Evolutionary conservation across 2,113 vertebrate genomes (phyloP).

Genomic region (Acanthisitta chloris): DNA sequence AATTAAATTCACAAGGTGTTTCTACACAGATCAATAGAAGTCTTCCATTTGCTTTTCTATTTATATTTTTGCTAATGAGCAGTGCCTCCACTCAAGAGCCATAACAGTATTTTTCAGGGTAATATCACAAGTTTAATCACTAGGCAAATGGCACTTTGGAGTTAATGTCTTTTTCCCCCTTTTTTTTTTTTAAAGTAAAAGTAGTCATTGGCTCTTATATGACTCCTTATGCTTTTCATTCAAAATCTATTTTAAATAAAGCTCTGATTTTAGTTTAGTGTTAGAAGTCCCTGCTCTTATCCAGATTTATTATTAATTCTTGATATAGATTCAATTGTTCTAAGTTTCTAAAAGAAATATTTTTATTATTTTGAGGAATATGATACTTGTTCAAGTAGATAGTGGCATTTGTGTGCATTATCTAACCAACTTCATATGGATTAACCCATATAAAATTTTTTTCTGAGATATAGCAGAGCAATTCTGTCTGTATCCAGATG

Average conservation of each 20-base stretch:
- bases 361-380: not conserved
- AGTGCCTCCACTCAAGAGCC: not conserved
- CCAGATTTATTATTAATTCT: not conserved
- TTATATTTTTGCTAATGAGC: constrained; percentile 34
- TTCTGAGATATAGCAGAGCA: not conserved
- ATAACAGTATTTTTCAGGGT: constrained; percentile 4
- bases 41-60: constrained; percentile 13
- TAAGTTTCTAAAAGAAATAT: not conserved
- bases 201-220: not conserved
- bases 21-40: not conserved
- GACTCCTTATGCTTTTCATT: not conserved
- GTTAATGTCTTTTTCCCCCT: not conserved
- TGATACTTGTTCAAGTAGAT: not conserved
- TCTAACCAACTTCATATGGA: not conserved
- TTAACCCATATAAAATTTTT: not conserved
- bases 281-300: not conserved
- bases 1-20: not conserved
- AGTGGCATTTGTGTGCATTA: not conserved
- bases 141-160: not conserved
- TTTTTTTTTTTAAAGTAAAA: not conserved
- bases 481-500: not conserved
- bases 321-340: not conserved
- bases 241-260: constrained; percentile 16
- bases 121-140: constrained; percentile 10
- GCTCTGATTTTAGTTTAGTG: not conserved